These are phyloP conservation scores for Macaca nemestrina DNA, from an alignment of 2,113 vertebrate genomes.

Conservation along the genomic window DNA sequence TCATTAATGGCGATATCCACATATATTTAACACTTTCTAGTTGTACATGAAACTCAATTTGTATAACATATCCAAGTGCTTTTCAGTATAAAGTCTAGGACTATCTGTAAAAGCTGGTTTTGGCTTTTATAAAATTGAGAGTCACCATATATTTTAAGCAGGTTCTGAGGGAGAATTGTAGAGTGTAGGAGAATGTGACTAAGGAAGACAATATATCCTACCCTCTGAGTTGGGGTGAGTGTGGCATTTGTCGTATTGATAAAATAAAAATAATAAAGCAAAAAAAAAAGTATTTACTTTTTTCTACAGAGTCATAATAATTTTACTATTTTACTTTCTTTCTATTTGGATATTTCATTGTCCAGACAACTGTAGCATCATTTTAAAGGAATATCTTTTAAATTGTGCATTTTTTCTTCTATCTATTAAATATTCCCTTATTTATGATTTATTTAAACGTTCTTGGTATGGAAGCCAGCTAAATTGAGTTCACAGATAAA, in stretches of 20 bases:
- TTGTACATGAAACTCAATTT: neutral
- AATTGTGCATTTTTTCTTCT: neutral
- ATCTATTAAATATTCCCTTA: neutral
- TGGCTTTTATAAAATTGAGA: neutral
- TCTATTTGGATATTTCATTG: neutral
- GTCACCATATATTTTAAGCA: neutral
- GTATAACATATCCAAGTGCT: neutral
- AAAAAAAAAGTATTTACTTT: neutral
- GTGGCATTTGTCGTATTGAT: neutral
- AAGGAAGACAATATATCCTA: neutral
- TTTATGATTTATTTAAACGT: neutral
- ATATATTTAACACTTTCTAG: neutral
- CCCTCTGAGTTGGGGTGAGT: neutral
- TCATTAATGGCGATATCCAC: neutral
- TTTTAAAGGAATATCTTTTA: neutral
- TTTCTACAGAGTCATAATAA: neutral
- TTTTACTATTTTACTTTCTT: neutral
- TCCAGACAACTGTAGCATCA: neutral
- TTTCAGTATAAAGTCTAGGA: neutral
- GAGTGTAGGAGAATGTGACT: neutral
- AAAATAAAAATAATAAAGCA: neutral
- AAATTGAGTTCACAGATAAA: neutral
- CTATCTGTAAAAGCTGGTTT: neutral
- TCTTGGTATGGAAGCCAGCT: too few relatives aligned
- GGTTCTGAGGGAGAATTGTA: neutral